Base-by-base conservation (phyloP, 2,113 vertebrate genomes). In the Anolis sagrei region DNA sequence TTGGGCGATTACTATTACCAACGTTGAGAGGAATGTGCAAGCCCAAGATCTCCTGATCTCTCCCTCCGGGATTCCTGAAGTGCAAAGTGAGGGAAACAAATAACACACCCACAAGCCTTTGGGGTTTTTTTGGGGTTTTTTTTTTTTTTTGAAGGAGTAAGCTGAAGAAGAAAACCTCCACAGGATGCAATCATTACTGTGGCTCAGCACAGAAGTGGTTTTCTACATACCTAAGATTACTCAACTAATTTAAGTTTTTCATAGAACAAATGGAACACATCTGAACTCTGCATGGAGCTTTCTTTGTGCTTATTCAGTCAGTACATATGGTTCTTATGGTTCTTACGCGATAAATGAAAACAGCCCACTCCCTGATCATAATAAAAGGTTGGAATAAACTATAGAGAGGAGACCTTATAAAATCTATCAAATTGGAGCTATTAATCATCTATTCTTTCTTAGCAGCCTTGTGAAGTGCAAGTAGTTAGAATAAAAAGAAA, bases 271-370 rank as follows among this genome's bases (percentile, higher is more conserved):
- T 73, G 32, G 39, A 51, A 78, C 75, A 72, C 44, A n/a, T 72
- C 51, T 79, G 68, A 83, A 61, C 74, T 87, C 73, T 82, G 39
- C 66, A 72, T 49, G 68, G 73, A 64, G 21, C 66, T 87, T n/a
- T 87, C 61, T 74, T 36, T 83, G 62, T 68, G 32, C 25, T 87
- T 70, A 76, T 61, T 76, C 76, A 62, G 82, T 73, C 32, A 27
- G 76, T 36, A 78, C 13, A 83, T 51, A 78, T 66, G 9, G 76
- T 54, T 39, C 32, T 74, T 83, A 83, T 61, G 9, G 76, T 54
- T 39, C 32, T 74, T 83, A 83, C 48, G 51, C 51, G 54, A 39
- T 70, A 54, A 83, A 64, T 19, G 29, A 27, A 18, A 66, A 44
- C 16, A n/a, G 48, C 54, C 58, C 49, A 25, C 23, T 51, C 13